Evolutionary conservation across 2,113 vertebrate species (phyloP).

Genomic region (Electrona antarctica): DNA sequence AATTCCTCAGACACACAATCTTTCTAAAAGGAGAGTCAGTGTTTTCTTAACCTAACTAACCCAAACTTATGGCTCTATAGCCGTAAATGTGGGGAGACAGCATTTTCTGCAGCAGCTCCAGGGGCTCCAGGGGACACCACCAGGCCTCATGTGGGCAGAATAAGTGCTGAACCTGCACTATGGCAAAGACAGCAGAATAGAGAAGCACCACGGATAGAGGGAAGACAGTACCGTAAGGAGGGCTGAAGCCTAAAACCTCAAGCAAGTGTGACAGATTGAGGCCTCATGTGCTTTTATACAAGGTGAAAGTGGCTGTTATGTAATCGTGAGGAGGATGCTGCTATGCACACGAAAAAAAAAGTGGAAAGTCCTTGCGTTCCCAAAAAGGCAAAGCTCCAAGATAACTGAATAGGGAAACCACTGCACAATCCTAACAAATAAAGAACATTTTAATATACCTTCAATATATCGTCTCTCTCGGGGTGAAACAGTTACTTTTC

Average conservation of each 20-base stretch:
- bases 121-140: conserved; percentile 3
- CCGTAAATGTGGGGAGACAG: conserved; percentile 23
- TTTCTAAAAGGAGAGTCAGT: neutral
- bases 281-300: neutral
- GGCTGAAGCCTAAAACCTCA: neutral
- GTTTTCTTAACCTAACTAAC: neutral
- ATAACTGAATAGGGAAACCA: too few species aligned
- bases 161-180: conserved; percentile 55
- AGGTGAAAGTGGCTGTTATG: conserved; percentile 11
- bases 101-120: conserved; percentile 5
- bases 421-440: too few species aligned
- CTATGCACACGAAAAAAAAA: too few species aligned
- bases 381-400: too few species aligned
- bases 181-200: conserved; percentile 39
- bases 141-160: conserved; percentile 10
- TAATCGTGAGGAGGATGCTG: neutral
- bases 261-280: conserved; percentile 17
- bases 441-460: too few species aligned
- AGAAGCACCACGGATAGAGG: conserved; percentile 16
- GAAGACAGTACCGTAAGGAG: neutral
- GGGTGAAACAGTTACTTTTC: too few species aligned
- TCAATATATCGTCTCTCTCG: too few species aligned
- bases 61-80: conserved; percentile 1
- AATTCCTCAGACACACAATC: neutral
- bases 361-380: too few species aligned